phyloP scores from a whole-genome alignment of 2,797 vertebrate species.

The Hemibagrus guttatus region DNA sequence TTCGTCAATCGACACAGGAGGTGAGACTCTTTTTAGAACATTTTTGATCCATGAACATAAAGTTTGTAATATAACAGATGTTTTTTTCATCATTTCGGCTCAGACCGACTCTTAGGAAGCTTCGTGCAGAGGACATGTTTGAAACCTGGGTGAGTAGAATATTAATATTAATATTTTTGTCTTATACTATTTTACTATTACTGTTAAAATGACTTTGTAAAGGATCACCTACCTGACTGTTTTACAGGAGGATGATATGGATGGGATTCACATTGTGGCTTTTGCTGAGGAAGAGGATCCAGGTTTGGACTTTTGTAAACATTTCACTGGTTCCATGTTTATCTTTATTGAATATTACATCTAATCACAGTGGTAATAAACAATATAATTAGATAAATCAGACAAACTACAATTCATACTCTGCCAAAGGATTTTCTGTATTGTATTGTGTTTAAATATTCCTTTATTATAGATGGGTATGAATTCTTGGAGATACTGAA shows the following conservation, averaged over 20 bases:
- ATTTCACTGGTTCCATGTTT: neutral
- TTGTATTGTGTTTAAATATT: neutral
- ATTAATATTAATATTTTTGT: neutral
- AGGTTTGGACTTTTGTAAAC: too few relatives aligned
- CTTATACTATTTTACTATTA: neutral
- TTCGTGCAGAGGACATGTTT: constrained; percentile 95
- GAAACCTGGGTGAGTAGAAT: constrained; percentile 91
- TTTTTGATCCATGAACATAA: neutral
- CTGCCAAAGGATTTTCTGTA: neutral
- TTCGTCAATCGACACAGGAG: constrained; percentile 90
- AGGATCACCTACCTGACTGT: too few relatives aligned
- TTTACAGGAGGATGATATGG: constrained; percentile 91
- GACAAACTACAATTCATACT: neutral
- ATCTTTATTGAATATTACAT: neutral
- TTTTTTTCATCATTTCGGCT: constrained; percentile 26
- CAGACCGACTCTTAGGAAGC: constrained; percentile 91
- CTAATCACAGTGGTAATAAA: neutral
- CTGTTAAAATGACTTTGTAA: neutral
- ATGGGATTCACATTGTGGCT: constrained; percentile 96
- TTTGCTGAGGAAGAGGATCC: constrained; percentile 97
- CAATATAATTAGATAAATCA: neutral
- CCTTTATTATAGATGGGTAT: constrained; percentile 82
- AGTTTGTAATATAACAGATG: constrained; percentile 10
- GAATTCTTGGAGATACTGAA: constrained; percentile 98
- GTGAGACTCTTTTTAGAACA: constrained; percentile 60